Base-by-base conservation (phyloP, 2,888 invertebrate species). In the Drosophila pegasa region DNA sequence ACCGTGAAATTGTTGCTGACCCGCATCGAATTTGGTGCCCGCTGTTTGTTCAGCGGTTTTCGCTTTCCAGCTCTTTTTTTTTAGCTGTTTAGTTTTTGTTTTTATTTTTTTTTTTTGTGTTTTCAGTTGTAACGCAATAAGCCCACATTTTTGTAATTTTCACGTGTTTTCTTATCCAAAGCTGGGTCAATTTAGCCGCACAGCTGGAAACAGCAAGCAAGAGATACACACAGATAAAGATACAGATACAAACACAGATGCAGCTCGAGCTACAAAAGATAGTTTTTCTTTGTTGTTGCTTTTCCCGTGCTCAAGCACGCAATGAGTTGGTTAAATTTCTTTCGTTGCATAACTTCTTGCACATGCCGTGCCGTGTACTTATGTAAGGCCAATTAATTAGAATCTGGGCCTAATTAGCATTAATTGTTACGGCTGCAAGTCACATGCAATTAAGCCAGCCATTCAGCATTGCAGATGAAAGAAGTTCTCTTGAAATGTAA, bases 311-410 rank as follows among this genome's bases (percentile, higher is more conserved):
- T 31, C 2, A 18, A 22, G 61, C 37, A 29, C 63, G 65, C 56
- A 65, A 66, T 76, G 69, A 83, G 54, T 71, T 74, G 74, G 43
- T 61, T 41, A 71, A 83, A 78, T 55, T 60, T 82, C 57, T 65
- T 48, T 48, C 52, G 51, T 77, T 73, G 38, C 72, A 59, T 25
- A 40, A 31, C 29, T 41, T 16, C 3, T 18, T 25, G 16, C 3
- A 27, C 18, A 54, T 10, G 61, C 52, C 0, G 27, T 6, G 29
- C 25, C 0, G 16, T 9, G 43, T 37, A 33, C 29, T 55, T 55
- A 59, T 22, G 41, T 38, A 27, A 14, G 6, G 9, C 27, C 38
- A 45, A 58, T 72, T 56, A 63, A 62, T 63, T 62, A 64, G 63
- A 62, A 64, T 52, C 43, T 33, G 25, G 22, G 37, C 31, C 50